Percentiles rank a stretch among this genome's conserved stretches.
Conservation (phyloP, 2,888 invertebrate species). For the Drosophila histrio region DNA sequence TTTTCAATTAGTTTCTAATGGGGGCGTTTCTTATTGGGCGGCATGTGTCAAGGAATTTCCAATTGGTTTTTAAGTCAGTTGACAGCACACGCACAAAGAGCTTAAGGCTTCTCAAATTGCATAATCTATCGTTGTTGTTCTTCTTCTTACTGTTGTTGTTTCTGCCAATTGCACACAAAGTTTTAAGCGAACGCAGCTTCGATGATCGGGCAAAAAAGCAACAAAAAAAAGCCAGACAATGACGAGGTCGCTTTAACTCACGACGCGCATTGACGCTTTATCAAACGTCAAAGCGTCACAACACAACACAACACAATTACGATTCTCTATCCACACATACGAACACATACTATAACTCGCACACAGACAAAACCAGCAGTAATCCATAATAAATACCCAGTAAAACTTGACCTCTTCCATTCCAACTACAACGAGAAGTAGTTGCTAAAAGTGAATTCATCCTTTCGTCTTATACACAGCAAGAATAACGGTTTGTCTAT, state of each 20-base stretch:
- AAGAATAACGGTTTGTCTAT: too few species aligned
- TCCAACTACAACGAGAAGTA: too few species aligned
- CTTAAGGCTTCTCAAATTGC: conserved; percentile 49
- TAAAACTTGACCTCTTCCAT: too few species aligned
- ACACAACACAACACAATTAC: conserved; percentile 38
- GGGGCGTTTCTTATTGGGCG: conserved; percentile 42
- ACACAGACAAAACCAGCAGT: conserved; percentile 20
- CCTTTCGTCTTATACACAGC: too few species aligned
- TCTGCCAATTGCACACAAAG: conserved; percentile 44
- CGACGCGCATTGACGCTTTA: conserved; percentile 41
- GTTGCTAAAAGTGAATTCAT: too few species aligned
- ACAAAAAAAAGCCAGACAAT: conserved; percentile 50
- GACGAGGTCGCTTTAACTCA: conserved; percentile 61
- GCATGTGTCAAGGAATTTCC: conserved; percentile 49
- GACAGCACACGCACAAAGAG: conserved; percentile 46
- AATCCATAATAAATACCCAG: too few species aligned
- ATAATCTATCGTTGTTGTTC: conserved; percentile 30
- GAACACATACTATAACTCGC: conserved; percentile 15
- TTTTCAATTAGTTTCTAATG: conserved; percentile 75
- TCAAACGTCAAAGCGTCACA: conserved; percentile 33
- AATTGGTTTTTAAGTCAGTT: conserved; percentile 77
- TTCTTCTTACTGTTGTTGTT: conserved; percentile 19
- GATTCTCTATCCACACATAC: background rate
- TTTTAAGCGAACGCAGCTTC: conserved; percentile 24
- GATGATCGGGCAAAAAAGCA: conserved; percentile 22